Percentiles rank a stretch among this genome's conserved stretches.
Conservation (phyloP, 1,140 invertebrate species). For the Pogonomyrmex barbatus region DNA sequence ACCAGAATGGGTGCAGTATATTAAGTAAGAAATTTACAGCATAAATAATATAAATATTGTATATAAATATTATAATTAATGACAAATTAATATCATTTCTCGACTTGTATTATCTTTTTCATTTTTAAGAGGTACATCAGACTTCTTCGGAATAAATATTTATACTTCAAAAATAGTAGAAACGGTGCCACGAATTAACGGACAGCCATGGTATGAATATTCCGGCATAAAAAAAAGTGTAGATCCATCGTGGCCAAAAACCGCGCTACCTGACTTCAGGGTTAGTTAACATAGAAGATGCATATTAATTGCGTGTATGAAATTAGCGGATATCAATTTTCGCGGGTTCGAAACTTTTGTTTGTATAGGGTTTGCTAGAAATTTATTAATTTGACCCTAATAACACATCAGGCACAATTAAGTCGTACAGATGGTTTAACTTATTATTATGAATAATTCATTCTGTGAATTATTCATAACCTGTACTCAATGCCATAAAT, state of each 20-base stretch:
- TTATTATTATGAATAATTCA: slow-evolving; percentile 64
- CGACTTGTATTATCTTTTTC: background rate
- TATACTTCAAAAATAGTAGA: slow-evolving; percentile 85
- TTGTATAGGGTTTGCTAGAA: background rate
- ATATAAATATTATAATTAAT: background rate
- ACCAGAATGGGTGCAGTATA: slow-evolving; percentile 84
- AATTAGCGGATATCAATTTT: slow-evolving; percentile 49
- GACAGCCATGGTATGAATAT: slow-evolving; percentile 75
- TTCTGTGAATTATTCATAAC: slow-evolving; percentile 47
- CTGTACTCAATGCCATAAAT: slow-evolving; percentile 24
- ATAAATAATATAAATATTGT: background rate
- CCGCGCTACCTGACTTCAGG: slow-evolving; percentile 60
- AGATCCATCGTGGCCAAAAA: slow-evolving; percentile 78
- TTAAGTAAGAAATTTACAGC: slow-evolving; percentile 71
- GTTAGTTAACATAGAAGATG: slow-evolving; percentile 68
- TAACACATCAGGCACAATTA: slow-evolving; percentile 49
- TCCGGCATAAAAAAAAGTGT: slow-evolving; percentile 62
- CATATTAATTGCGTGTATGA: slow-evolving; percentile 47
- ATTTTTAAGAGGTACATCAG: slow-evolving; percentile 82
- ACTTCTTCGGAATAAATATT: slow-evolving; percentile 88
- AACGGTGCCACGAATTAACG: slow-evolving; percentile 70
- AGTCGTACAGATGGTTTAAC: slow-evolving; percentile 29
- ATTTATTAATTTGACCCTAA: slow-evolving; percentile 40
- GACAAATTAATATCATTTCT: background rate
- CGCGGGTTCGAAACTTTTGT: slow-evolving; percentile 5